Base-by-base conservation (phyloP, 1,140 invertebrate species). In the Drosophila ogumai region DNA sequence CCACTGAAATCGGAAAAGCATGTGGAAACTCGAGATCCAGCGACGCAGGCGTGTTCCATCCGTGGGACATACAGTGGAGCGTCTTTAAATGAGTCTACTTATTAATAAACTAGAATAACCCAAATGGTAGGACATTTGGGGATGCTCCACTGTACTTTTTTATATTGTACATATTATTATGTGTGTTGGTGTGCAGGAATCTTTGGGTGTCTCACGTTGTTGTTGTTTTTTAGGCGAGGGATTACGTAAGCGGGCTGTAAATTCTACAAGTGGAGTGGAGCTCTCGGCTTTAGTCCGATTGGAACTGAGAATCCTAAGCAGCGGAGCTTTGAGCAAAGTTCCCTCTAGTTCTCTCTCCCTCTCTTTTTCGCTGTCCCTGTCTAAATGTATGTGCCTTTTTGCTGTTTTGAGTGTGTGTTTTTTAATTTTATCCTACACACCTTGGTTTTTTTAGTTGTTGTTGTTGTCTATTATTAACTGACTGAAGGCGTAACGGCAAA, bases 191-290 rank as follows among this genome's bases (percentile, higher is more conserved):
- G 78, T 47, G 66, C 71, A 87, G 82, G 82, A 87, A 84, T 67
- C 80, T 65, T 63, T 59, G 65, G 60, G 59, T 76, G 82, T 12
- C 22, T 49, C 43, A 52, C 75, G 65, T 79, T 78, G 28, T 32
- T 50, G 12, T 32, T 50, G 47, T 40, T 50, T 41, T 50, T 50
- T 19, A 44, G 66, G 60, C 46, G 28, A 67, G 75, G 72, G 72
- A 88, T 87, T 87, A 87, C 84, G 84, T 87, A 87, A 87, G 80
- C 84, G 82, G 25, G 72, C 80, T 87, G 84, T 84, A 87, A 87
- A 80, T 87, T 88, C 84, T 87, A 87, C 79, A 87, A 82, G 73
- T 76, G 81, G 61, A 72, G 47, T 64, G 58, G 40, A 49, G 43
- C 63, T 56, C 76, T 67, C 72, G 82, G 73, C 60, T 82, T 43